Evolutionary conservation across 2,113 vertebrate species (phyloP).

Genomic region (Cettia cetti): DNA sequence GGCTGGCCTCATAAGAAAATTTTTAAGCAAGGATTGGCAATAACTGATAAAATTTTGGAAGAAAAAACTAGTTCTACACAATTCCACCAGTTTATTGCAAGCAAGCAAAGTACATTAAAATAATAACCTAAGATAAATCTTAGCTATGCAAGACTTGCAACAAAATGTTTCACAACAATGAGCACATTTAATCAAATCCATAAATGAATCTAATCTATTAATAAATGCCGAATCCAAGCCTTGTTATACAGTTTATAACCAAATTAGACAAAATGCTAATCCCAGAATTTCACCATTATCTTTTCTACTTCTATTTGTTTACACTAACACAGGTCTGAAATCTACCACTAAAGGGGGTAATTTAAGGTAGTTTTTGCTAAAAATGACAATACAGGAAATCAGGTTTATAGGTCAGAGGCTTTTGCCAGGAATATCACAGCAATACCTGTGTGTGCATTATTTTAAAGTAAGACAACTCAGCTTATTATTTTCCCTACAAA

Average conservation of each 20-base stretch:
- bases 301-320: background rate
- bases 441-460: accelerated
- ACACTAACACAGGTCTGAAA: background rate
- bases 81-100: background rate
- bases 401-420: background rate
- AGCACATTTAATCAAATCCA: background rate
- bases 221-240: background rate
- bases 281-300: background rate
- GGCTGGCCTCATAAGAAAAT: background rate
- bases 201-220: background rate
- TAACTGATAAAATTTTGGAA: background rate
- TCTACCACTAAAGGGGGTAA: accelerated
- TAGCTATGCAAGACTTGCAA: background rate
- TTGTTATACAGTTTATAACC: background rate
- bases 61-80: background rate
- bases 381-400: background rate
- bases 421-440: background rate
- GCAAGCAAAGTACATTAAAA: background rate
- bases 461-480: background rate
- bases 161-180: background rate
- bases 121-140: background rate
- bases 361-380: background rate
- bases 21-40: background rate
- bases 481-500: background rate
- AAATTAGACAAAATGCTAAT: background rate